phyloP scores from a whole-genome alignment of 2,888 invertebrate genomes.

The Lasioglossum oenotherae region DNA sequence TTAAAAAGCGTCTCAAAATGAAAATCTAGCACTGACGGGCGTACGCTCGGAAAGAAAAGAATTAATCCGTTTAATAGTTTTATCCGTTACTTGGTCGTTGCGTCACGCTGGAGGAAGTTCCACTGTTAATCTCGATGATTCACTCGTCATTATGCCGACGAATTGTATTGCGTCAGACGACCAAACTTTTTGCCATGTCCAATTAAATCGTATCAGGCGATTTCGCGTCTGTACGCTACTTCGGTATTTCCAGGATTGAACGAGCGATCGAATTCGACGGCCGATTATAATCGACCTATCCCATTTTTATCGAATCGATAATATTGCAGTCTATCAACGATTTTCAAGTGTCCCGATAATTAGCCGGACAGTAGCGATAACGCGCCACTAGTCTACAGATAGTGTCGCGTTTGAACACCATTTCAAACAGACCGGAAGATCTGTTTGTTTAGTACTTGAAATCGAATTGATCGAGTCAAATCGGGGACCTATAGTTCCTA shows the following conservation, averaged over 20 bases:
- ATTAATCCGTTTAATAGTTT: neutral
- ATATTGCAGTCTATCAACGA: conserved; percentile 20
- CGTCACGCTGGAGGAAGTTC: neutral
- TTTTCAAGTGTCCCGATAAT: conserved; percentile 18
- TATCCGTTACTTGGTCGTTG: neutral
- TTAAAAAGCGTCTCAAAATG: neutral
- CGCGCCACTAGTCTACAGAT: neutral
- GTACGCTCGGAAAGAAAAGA: neutral
- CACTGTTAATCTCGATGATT: neutral
- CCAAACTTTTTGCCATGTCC: neutral
- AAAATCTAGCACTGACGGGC: neutral
- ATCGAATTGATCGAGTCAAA: neutral
- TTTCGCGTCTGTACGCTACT: neutral
- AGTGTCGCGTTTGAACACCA: neutral
- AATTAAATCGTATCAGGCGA: neutral
- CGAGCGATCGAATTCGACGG: neutral
- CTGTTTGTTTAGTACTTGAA: neutral
- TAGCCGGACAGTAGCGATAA: neutral
- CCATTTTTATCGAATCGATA: conserved; percentile 29
- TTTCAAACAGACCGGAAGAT: neutral
- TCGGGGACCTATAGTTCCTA: neutral
- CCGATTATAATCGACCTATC: conserved; percentile 6
- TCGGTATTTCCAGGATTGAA: conserved; percentile 24
- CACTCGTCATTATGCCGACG: neutral
- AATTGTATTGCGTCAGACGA: neutral